A percentile compares a stretch with the other conserved stretches of the same genome.
Evolutionary conservation across 1,140 invertebrate species (phyloP).

Genomic region (Gryllus bimaculatus): DNA sequence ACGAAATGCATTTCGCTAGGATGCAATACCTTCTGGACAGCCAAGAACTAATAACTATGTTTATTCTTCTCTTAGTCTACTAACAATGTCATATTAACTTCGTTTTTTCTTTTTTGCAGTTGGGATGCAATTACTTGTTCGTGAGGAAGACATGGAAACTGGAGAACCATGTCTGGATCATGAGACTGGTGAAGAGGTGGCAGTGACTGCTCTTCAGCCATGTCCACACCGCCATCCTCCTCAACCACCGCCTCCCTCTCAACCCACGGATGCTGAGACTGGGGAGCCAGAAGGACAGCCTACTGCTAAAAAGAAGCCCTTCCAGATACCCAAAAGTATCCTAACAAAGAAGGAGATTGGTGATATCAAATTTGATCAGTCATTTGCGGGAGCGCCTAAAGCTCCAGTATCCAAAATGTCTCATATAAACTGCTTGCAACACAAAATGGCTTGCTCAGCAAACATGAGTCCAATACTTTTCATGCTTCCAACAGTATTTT

Average conservation of each 20-base stretch:
- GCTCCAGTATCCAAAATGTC: neutral
- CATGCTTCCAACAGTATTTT: conserved; percentile 10
- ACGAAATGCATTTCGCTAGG: neutral
- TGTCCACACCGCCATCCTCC: neutral
- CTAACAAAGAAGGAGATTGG: neutral
- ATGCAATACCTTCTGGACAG: neutral
- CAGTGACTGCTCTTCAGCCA: neutral
- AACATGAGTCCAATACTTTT: conserved; percentile 13
- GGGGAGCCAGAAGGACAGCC: conserved; percentile 10
- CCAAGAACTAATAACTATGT: neutral
- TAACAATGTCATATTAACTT: neutral
- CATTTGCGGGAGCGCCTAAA: neutral
- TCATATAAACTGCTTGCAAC: neutral
- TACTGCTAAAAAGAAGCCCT: neutral
- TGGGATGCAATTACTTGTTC: neutral
- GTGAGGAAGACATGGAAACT: neutral
- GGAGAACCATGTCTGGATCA: conserved; percentile 7
- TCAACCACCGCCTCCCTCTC: neutral
- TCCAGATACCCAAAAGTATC: conserved; percentile 13
- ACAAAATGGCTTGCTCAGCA: neutral
- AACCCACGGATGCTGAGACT: conserved; percentile 15
- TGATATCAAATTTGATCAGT: neutral
- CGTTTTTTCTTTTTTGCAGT: neutral
- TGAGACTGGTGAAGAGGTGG: conserved; percentile 15
- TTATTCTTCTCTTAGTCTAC: neutral